Conservation (phyloP, 2,888 invertebrate genomes). For the Eupithecia dodoneata region DNA sequence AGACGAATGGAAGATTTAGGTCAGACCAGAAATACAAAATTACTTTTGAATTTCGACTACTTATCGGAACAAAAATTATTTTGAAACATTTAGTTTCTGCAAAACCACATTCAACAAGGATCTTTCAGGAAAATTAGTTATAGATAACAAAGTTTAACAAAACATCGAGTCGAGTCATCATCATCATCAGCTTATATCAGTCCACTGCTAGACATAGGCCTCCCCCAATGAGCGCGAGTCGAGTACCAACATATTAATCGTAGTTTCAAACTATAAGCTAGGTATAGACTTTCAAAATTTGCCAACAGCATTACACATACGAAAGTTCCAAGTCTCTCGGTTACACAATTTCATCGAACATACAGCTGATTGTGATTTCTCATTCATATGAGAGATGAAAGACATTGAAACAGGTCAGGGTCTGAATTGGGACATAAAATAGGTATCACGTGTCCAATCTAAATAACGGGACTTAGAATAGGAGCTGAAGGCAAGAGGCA, state of each 20-base stretch:
- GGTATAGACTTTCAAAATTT: not conserved
- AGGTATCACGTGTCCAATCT: not conserved
- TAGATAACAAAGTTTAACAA: not conserved
- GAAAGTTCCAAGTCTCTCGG: not conserved
- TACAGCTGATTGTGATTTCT: not conserved
- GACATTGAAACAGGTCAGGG: constrained; percentile 3
- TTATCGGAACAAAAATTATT: not conserved
- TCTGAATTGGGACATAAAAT: not conserved
- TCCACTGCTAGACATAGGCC: no score
- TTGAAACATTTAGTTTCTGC: not conserved
- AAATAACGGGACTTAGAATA: not conserved
- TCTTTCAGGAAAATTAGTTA: not conserved
- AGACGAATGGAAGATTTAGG: not conserved
- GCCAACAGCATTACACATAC: not conserved
- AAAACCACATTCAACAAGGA: not conserved
- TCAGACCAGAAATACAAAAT: not conserved
- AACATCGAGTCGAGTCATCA: not conserved
- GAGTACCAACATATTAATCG: not conserved
- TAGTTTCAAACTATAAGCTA: not conserved
- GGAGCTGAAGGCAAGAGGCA: not conserved
- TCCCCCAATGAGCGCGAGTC: no score
- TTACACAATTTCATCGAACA: not conserved
- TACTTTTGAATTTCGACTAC: not conserved
- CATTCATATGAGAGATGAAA: not conserved
- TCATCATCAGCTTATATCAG: no score